These are phyloP conservation scores for Oxyteleia sp. DNA, from an alignment of 2,888 invertebrate genomes.

Conservation along the genomic window DNA sequence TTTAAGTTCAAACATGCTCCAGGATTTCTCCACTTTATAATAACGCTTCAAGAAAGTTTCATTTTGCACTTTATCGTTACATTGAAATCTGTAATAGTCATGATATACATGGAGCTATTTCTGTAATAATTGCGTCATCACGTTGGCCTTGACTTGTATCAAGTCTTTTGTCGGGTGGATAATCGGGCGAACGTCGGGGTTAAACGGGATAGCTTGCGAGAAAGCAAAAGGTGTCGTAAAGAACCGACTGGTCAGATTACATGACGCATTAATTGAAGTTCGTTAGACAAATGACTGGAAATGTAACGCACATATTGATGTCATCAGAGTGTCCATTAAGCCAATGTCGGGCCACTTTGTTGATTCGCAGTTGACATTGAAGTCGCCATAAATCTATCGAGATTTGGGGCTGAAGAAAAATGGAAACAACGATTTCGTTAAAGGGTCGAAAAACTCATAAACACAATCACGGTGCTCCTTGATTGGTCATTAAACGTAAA, in stretches of 20 bases:
- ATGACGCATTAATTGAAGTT: slow-evolving; percentile 44
- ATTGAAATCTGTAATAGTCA: slow-evolving; percentile 27
- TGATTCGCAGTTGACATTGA: slow-evolving; percentile 15
- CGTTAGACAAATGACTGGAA: slow-evolving; percentile 28
- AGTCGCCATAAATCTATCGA: slow-evolving; percentile 52
- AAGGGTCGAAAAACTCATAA: slow-evolving; percentile 53
- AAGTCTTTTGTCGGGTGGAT: slow-evolving; percentile 44
- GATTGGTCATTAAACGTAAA: slow-evolving; percentile 38
- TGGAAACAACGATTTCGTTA: slow-evolving; percentile 27
- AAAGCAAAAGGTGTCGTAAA: slow-evolving; percentile 56
- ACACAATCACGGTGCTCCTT: slow-evolving; percentile 32
- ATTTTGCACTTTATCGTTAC: slow-evolving; percentile 17
- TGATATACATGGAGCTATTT: slow-evolving; percentile 19
- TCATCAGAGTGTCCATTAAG: slow-evolving; percentile 27
- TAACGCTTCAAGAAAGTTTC: background rate
- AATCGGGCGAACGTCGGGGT: slow-evolving; percentile 26
- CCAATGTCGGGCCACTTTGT: slow-evolving; percentile 30
- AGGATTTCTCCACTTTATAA: slow-evolving; percentile 12
- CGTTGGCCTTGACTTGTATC: slow-evolving; percentile 46
- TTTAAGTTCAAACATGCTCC: slow-evolving; percentile 6
- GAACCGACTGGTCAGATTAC: slow-evolving; percentile 1
- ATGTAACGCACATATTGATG: slow-evolving; percentile 19
- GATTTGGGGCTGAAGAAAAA: slow-evolving; percentile 27
- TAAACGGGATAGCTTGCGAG: slow-evolving; percentile 31
- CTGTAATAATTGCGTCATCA: slow-evolving; percentile 33